Evolutionary conservation across 2,888 invertebrate species (phyloP).

Genomic region (Laothoe populi): DNA sequence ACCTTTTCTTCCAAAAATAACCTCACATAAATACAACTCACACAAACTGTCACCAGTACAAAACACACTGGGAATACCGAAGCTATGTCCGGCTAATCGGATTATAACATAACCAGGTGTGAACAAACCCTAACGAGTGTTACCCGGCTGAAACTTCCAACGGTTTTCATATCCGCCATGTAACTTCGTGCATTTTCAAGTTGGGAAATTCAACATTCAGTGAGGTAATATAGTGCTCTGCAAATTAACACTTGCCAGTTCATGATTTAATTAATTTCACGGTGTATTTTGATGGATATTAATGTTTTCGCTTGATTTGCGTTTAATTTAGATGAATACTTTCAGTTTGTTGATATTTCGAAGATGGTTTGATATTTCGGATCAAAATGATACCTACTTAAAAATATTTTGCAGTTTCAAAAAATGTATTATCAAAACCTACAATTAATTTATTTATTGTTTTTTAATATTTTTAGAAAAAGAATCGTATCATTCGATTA

Average conservation of each 20-base stretch:
- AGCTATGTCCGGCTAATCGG: constrained; percentile 7
- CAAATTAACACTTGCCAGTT: constrained; percentile 10
- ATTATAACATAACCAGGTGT: constrained; percentile 23
- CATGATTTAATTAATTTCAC: constrained; percentile 8
- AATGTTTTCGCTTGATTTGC: too few relatives aligned
- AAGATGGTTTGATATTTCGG: too few relatives aligned
- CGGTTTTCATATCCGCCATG: constrained; percentile 26
- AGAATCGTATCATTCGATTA: too few relatives aligned
- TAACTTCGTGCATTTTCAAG: constrained; percentile 21
- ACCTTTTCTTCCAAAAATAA: background rate
- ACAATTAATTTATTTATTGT: too few relatives aligned
- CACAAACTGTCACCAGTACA: background rate
- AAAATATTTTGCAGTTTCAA: too few relatives aligned
- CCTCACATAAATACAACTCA: background rate
- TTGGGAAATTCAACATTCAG: constrained; percentile 16
- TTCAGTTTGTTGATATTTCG: too few relatives aligned
- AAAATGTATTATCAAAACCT: too few relatives aligned
- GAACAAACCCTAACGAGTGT: constrained; percentile 23
- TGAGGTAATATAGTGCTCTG: constrained; percentile 12
- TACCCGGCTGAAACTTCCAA: constrained; percentile 18
- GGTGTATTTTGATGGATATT: background rate
- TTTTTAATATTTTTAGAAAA: too few relatives aligned
- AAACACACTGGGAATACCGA: constrained; percentile 3
- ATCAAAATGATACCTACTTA: too few relatives aligned
- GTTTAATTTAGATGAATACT: too few relatives aligned